Evolutionary conservation across 2,113 vertebrate species (phyloP), one percentile per base, ranked within the genome.

Genomic region (Brienomyrus longianalis): DNA sequence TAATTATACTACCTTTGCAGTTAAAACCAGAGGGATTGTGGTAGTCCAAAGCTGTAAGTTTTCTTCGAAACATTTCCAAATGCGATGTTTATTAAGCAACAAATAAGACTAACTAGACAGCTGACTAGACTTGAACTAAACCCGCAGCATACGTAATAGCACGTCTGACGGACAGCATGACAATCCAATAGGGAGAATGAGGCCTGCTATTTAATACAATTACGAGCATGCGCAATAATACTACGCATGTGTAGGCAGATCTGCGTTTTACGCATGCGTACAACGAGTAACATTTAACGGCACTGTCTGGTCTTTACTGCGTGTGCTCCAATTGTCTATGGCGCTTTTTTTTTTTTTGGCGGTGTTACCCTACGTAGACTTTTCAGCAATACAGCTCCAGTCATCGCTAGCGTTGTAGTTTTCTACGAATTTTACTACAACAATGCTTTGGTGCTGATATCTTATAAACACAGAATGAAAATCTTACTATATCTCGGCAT

Each of bases 41-140:
- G 88, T 99, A 99, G 66, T 99, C 98, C 6, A 99, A 94, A 0
- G 98, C 97, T 56, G 97, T 96, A 7, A 99, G 95, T 91, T 99
- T 99, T 84, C 97, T 97, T 89, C 96, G 96, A 91, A 99, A 99
- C 98, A 99, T 98, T 91, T 89, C 90, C 39, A 74, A 86, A 27
- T 88, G 83, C 27, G 21, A n/a, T 27, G 50, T 3, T n/a, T 52
- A 5, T 17, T 45, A 39, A 45, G 50, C 17, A 43, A 83, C 3
- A n/a, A 56, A 35, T 54, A 35, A 31, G 51, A 56, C 21, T 83
- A 89, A 7, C 21, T 43, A 80, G 27, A 45, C 74, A 54, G 31
- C 48, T 9, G 31, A 51, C 13, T 2, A 43, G 52, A 54, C 19
- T 39, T 56, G 48, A 48, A 35, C 31, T 48, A 35, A 31, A 87